Conservation (phyloP, 1,140 invertebrate genomes). For the Macrobrachium rosenbergii region DNA sequence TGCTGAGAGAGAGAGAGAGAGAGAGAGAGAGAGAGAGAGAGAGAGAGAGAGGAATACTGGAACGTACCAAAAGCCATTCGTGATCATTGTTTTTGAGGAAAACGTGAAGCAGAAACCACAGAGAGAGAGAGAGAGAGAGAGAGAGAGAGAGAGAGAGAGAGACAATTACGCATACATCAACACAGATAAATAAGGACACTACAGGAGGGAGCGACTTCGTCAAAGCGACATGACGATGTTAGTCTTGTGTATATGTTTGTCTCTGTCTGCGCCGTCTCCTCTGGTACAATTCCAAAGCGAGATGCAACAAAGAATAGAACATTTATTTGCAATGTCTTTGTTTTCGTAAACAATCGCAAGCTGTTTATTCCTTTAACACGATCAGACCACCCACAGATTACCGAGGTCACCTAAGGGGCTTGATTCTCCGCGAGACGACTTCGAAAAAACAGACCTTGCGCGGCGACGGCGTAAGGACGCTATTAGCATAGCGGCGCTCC, state of each 20-base stretch:
- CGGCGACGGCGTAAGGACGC: not conserved
- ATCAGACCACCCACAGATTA: conserved; percentile 60
- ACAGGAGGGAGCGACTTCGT: no score
- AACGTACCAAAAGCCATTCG: no score
- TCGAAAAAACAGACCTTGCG: conserved; percentile 5
- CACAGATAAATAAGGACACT: no score
- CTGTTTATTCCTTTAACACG: conserved; percentile 60
- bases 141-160: no score
- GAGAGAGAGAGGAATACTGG: not conserved
- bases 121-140: no score
- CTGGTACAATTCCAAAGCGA: not conserved
- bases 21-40: conserved; percentile 8
- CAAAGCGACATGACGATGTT: no score
- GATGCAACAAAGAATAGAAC: conserved; percentile 40
- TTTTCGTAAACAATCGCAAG: conserved; percentile 61
- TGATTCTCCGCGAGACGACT: not conserved
- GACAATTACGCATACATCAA: no score
- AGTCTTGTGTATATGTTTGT: not conserved
- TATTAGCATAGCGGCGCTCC: not conserved
- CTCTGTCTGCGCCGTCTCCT: not conserved
- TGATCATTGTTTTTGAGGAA: no score
- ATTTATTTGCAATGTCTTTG: conserved; percentile 62
- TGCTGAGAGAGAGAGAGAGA: conserved; percentile 6
- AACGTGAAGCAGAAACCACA: no score
- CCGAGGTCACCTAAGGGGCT: not conserved